A percentile compares a stretch with the other conserved stretches of the same genome.
phyloP scores from a whole-genome alignment of 2,113 vertebrate species.

The Anhinga rufa region DNA sequence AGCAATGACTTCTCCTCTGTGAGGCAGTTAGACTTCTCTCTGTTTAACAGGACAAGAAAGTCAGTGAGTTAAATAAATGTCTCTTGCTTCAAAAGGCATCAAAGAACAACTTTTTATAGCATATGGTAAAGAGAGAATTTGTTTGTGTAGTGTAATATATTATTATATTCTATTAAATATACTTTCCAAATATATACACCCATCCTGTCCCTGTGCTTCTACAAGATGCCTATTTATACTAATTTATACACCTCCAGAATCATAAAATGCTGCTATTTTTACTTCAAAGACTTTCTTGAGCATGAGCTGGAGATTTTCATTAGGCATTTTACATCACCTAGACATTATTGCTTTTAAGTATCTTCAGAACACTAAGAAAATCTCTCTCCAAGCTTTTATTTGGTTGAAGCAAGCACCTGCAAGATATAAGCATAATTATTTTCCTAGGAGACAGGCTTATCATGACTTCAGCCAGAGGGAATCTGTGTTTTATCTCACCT shows the following conservation, averaged over 20 bases:
- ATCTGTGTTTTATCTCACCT: slow-evolving; percentile 42
- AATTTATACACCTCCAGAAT: slow-evolving; percentile 1
- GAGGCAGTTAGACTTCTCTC: not conserved
- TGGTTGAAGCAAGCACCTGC: not conserved
- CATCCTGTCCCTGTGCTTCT: not conserved
- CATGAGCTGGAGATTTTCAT: not conserved
- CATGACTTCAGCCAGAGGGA: not conserved
- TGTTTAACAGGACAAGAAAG: not conserved
- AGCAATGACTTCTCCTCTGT: not conserved
- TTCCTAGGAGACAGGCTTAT: not conserved
- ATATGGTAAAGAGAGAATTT: not conserved
- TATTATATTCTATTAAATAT: slow-evolving; percentile 7
- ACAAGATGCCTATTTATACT: not conserved
- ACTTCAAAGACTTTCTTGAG: slow-evolving; percentile 29
- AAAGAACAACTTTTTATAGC: slow-evolving; percentile 3
- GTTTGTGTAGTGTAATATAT: not conserved
- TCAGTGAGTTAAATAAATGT: not conserved
- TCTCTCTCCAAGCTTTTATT: not conserved
- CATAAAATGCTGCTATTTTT: slow-evolving; percentile 21
- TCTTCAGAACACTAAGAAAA: not conserved
- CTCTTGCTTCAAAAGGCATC: not conserved
- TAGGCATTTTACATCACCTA: not conserved
- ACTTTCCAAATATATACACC: not conserved
- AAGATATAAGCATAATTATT: not conserved
- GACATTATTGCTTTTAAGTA: not conserved